phyloP scores from a whole-genome alignment of 2,797 vertebrate genomes.

The Manis javanica region DNA sequence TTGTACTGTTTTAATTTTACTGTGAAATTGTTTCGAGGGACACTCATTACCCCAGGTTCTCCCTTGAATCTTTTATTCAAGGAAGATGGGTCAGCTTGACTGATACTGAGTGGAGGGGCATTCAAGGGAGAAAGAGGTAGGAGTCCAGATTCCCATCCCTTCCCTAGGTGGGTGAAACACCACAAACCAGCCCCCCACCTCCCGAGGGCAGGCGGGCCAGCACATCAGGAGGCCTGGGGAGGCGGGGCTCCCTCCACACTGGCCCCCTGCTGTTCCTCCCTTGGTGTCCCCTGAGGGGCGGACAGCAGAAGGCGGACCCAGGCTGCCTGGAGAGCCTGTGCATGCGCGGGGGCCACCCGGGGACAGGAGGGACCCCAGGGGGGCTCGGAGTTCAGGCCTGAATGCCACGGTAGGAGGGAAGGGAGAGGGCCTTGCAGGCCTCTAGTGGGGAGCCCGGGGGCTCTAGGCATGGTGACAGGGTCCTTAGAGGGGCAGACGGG shows the following conservation, averaged over 20 bases:
- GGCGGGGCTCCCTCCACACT: background rate
- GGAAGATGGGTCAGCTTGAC: background rate
- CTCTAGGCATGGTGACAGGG: background rate
- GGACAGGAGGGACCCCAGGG: background rate
- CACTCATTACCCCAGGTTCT: background rate
- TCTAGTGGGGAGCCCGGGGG: background rate
- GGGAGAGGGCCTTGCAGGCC: background rate
- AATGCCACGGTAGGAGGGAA: background rate
- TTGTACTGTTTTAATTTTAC: background rate
- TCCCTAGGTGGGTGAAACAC: background rate
- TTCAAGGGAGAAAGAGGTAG: background rate
- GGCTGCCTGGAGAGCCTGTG: background rate
- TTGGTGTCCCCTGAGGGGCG: background rate
- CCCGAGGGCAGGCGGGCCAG: background rate
- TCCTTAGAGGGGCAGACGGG: background rate
- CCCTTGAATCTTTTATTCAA: background rate
- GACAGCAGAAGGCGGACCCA: background rate
- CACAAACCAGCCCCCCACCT: background rate
- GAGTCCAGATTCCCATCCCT: background rate
- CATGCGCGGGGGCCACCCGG: background rate
- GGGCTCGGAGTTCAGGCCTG: background rate
- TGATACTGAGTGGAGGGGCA: background rate
- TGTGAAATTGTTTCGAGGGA: background rate
- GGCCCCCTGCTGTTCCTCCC: background rate
- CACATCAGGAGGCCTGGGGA: fast-evolving